These are phyloP conservation scores for Syngnathus rostellatus DNA, from an alignment of 2,797 vertebrate genomes.

Conservation along the genomic window DNA sequence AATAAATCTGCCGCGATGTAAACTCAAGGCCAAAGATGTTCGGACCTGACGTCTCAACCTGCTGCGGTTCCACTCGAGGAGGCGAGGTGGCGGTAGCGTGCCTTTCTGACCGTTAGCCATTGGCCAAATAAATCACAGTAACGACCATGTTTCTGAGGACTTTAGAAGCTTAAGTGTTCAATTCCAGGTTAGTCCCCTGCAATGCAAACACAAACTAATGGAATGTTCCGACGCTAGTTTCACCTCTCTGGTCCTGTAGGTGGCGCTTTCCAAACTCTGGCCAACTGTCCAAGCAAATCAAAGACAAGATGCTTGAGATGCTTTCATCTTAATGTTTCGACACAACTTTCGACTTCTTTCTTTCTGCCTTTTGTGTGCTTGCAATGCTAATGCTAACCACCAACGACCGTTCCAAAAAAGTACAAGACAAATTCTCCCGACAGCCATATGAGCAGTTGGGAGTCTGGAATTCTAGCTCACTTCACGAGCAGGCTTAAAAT, in stretches of 20 bases:
- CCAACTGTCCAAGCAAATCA: too few relatives aligned
- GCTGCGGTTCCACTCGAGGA: not conserved
- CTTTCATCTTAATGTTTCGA: not conserved
- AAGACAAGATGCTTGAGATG: not conserved
- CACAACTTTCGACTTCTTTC: not conserved
- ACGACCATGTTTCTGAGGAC: too few relatives aligned
- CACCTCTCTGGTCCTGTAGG: too few relatives aligned
- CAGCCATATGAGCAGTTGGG: too few relatives aligned
- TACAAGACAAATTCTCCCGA: not conserved
- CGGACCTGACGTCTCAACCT: not conserved
- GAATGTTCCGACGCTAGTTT: too few relatives aligned
- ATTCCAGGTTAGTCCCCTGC: too few relatives aligned
- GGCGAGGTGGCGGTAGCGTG: not conserved
- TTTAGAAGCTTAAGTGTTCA: too few relatives aligned
- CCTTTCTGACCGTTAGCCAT: not conserved
- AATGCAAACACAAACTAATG: too few relatives aligned
- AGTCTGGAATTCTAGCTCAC: too few relatives aligned
- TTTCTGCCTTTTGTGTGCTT: not conserved
- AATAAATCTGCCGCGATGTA: not conserved
- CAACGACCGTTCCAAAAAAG: not conserved
- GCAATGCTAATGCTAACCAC: not conserved
- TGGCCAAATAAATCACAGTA: not conserved
- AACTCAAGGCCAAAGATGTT: not conserved
- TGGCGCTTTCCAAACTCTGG: too few relatives aligned
- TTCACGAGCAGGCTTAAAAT: not conserved